Evolutionary conservation across 1,140 invertebrate genomes (phyloP), one percentile per base, ranked within the genome.

Genomic region (Cotesia glomerata): DNA sequence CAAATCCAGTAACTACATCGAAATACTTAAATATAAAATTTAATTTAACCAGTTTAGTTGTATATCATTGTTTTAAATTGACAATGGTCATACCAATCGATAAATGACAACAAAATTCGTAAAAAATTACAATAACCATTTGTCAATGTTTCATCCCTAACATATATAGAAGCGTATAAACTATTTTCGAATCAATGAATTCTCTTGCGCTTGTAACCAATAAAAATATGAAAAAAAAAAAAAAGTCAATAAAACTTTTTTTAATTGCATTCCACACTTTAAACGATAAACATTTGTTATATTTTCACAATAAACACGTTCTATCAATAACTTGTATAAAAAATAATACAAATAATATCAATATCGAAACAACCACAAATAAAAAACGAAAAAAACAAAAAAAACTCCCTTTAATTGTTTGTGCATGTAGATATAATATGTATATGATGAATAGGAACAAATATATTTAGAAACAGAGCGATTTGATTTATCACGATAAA

Each of bases 101-200:
- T 18, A 59, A 14, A 26, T 26, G 26, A 1, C 26, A 26, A 26
- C 26, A 26, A 26, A n/a, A 62, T 62, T 35, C 59, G 9, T 36
- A 34, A 62, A 35, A 62, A 62, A 34, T 63, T 7, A 39, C 32
- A 63, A 63, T 63, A 63, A 63, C 61, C 61, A 63, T 63, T 63
- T 36, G 35, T 35, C 32, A 35, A 63, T 39, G 39, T 63, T 36
- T 36, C 61, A 63, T 26, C 61, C 13, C 5, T 14, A 56, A 0
- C 54, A 56, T 14, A 56, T 14, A 7, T n/a, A 56, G 16, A 14
- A 59, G 18, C 58, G 18, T 18, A 26, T 18, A 32, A 26, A 59
- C 11, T 26, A 59, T 8, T 32, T 8, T 26, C 7, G 56, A 18
- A 59, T 16, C 5, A 59, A 59, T 34, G 58, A 14, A 59, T 26